Conservation (phyloP, 2,888 invertebrate genomes). For the Drosophila limbata region DNA sequence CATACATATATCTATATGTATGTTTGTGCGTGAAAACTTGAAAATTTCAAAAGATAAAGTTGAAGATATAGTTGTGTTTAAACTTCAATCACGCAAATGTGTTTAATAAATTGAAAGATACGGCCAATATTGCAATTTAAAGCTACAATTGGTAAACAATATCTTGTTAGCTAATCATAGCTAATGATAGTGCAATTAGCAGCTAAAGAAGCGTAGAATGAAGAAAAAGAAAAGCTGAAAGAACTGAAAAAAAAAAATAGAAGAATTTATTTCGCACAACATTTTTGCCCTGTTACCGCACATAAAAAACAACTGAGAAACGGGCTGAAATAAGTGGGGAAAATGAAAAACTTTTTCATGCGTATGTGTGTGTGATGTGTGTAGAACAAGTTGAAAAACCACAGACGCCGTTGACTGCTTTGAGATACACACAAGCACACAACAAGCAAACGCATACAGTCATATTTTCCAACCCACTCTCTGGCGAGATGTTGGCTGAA, state of each 20-base stretch:
- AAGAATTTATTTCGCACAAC: constrained; percentile 44
- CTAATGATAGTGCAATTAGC: constrained; percentile 40
- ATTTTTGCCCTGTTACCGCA: constrained; percentile 62
- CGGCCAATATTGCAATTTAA: neutral
- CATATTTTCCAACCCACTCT: constrained; percentile 79
- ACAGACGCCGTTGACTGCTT: constrained; percentile 53
- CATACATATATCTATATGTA: constrained; percentile 2
- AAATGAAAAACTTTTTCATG: constrained; percentile 55
- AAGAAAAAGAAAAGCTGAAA: constrained; percentile 10
- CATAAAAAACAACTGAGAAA: constrained; percentile 35
- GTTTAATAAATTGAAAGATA: neutral
- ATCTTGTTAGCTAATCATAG: constrained; percentile 56
- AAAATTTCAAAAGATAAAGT: constrained; percentile 3
- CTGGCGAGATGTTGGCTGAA: constrained; percentile 71
- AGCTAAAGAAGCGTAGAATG: constrained; percentile 28
- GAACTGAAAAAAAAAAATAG: constrained; percentile 5
- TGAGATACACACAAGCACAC: constrained; percentile 24
- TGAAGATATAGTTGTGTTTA: neutral
- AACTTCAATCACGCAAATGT: constrained; percentile 1
- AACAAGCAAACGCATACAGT: constrained; percentile 36
- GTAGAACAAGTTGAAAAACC: constrained; percentile 55
- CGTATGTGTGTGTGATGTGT: constrained; percentile 23
- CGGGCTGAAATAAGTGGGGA: constrained; percentile 25
- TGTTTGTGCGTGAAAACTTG: constrained; percentile 13
- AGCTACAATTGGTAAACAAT: constrained; percentile 48